Evolutionary conservation across 2,888 invertebrate species (phyloP).

Genomic region (Caenorhabditis sp.): DNA sequence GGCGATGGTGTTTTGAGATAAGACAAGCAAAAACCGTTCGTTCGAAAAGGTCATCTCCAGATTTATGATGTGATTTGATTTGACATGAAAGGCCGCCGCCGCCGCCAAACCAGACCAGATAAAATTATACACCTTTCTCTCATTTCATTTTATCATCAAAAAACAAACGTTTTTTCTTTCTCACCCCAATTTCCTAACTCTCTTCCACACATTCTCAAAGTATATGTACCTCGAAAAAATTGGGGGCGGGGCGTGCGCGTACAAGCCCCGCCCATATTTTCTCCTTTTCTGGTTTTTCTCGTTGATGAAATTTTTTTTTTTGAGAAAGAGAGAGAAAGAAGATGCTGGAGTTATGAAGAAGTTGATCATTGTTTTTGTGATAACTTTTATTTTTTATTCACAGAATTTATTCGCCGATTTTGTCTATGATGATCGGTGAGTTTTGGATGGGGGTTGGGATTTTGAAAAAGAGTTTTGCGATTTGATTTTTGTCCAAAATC

Average conservation of each 20-base stretch:
- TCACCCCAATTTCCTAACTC: neutral
- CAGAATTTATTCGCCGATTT: neutral
- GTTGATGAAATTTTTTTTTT: neutral
- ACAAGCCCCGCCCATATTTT: neutral
- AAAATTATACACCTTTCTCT: neutral
- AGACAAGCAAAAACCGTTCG: neutral
- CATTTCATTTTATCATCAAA: too few species aligned
- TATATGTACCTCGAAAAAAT: neutral
- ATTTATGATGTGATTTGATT: neutral
- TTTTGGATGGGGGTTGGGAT: neutral
- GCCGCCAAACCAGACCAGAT: neutral
- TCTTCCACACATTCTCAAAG: neutral
- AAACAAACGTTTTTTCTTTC: too few species aligned
- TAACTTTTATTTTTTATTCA: neutral
- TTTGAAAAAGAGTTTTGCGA: neutral
- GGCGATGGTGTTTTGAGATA: neutral
- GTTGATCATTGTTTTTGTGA: neutral
- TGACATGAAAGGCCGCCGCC: neutral
- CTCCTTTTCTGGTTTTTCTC: neutral
- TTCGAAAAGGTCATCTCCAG: neutral
- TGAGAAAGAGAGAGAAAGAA: neutral
- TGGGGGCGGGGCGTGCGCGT: neutral
- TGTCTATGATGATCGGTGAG: neutral
- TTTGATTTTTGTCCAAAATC: neutral
- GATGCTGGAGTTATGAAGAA: neutral